These are phyloP conservation scores for Athalia rosae DNA, from an alignment of 2,888 invertebrate species.

Conservation along the genomic window DNA sequence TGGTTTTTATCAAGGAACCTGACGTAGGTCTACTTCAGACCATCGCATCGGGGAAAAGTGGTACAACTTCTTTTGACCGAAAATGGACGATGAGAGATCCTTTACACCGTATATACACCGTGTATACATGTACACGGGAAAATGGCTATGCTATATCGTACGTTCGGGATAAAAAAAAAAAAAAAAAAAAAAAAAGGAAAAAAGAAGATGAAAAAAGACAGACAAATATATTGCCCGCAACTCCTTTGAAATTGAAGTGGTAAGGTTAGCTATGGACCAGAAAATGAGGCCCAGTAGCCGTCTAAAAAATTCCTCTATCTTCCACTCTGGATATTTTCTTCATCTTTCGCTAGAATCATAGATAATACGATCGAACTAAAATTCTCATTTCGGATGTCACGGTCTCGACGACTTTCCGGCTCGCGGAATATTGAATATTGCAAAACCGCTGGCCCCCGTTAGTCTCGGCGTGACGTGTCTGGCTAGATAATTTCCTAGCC, in stretches of 20 bases:
- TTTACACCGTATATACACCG: background rate
- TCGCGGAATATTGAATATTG: too few relatives aligned
- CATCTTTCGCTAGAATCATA: too few relatives aligned
- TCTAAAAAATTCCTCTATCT: background rate
- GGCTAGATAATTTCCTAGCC: too few relatives aligned
- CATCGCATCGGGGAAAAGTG: background rate
- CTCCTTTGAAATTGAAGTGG: constrained; percentile 34
- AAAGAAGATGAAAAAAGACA: background rate
- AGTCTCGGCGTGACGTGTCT: too few relatives aligned
- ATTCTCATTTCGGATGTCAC: too few relatives aligned
- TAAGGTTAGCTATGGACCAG: background rate
- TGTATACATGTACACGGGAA: background rate
- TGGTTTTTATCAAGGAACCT: constrained; percentile 9
- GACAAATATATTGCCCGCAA: constrained; percentile 19
- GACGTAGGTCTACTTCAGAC: constrained; percentile 24
- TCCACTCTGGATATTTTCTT: background rate
- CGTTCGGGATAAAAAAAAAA: too few relatives aligned
- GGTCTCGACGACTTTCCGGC: too few relatives aligned
- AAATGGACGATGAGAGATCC: constrained; percentile 2
- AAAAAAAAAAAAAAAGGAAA: background rate
- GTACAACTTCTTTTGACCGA: constrained; percentile 26
- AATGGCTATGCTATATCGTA: too few relatives aligned
- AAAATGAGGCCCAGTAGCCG: background rate
- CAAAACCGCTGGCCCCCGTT: too few relatives aligned
- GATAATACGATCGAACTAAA: too few relatives aligned